phyloP scores from a whole-genome alignment of 2,888 invertebrate species.

The Cremastinae sp. region DNA sequence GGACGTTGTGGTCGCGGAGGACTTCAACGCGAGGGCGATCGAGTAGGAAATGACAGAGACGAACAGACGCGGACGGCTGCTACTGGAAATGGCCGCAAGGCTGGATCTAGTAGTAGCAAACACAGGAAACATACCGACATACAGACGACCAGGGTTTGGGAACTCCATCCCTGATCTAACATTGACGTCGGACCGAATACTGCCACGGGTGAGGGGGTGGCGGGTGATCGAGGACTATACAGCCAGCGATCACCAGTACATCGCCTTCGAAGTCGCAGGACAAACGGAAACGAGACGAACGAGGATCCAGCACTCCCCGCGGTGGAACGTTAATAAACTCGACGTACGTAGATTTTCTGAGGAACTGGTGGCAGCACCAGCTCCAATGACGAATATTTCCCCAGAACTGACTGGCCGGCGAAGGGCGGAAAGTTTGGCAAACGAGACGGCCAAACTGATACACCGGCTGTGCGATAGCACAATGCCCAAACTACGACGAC shows the following conservation, averaged over 20 bases:
- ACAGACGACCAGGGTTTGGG: conserved; percentile 46
- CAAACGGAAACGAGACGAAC: background rate
- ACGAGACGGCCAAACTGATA: conserved; percentile 50
- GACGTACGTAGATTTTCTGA: conserved; percentile 42
- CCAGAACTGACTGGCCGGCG: conserved; percentile 48
- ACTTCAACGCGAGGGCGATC: conserved; percentile 48
- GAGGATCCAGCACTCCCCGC: conserved; percentile 11
- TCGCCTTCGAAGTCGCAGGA: conserved; percentile 21
- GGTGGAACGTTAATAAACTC: conserved; percentile 29
- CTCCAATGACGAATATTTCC: conserved; percentile 36
- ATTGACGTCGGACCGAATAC: conserved; percentile 33
- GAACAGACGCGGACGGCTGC: conserved; percentile 57
- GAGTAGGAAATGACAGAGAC: conserved; percentile 62
- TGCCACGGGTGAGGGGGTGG: conserved; percentile 29
- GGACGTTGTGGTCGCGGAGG: conserved; percentile 38
- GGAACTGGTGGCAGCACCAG: conserved; percentile 46
- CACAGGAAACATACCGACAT: conserved; percentile 51
- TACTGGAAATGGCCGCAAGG: conserved; percentile 63
- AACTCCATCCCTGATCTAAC: conserved; percentile 55
- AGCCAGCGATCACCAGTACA: conserved; percentile 61
- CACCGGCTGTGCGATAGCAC: conserved; percentile 35
- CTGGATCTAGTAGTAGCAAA: conserved; percentile 49
- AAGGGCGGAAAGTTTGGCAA: conserved; percentile 46
- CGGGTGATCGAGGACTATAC: conserved; percentile 43
- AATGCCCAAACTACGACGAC: conserved; percentile 16